Conservation (phyloP, 2,888 invertebrate species). For the Lasioglossum zephyrum region DNA sequence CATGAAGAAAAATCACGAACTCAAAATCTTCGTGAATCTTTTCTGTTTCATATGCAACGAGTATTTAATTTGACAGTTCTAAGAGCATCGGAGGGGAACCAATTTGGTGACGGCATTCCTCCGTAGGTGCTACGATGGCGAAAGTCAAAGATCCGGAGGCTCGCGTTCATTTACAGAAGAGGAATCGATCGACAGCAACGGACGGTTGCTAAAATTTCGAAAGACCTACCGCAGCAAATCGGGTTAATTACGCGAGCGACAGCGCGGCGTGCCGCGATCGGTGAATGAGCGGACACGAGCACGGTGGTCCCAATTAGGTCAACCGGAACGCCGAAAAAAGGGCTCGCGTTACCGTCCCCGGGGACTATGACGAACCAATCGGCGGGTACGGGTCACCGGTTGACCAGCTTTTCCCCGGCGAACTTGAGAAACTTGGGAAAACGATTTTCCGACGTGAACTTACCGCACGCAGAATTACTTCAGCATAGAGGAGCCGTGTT, state of each 20-base stretch:
- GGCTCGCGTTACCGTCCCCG: conserved; percentile 72
- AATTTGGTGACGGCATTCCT: not conserved
- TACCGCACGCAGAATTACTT: not conserved
- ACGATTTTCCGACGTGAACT: not conserved
- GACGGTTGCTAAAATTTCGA: conserved; percentile 54
- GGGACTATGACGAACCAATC: conserved; percentile 62
- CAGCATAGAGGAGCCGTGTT: not conserved
- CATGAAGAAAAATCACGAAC: not conserved
- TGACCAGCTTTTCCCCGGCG: conserved; percentile 28
- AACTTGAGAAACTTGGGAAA: not conserved
- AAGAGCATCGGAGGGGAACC: not conserved
- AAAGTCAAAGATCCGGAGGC: not conserved
- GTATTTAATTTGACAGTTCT: not conserved
- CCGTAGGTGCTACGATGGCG: not conserved
- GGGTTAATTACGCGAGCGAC: conserved; percentile 66
- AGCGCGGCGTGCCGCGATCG: conserved; percentile 55
- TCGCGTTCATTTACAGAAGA: not conserved
- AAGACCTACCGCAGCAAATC: conserved; percentile 71
- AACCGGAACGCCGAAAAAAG: conserved; percentile 75
- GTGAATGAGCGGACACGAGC: conserved; percentile 66
- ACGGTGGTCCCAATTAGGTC: conserved; percentile 81
- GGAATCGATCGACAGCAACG: conserved; percentile 7
- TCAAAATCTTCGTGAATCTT: not conserved
- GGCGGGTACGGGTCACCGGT: conserved; percentile 24
- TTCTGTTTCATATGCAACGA: not conserved